phyloP scores from a whole-genome alignment of 2,888 invertebrate genomes.

The Gymnoscelis rufifasciata region DNA sequence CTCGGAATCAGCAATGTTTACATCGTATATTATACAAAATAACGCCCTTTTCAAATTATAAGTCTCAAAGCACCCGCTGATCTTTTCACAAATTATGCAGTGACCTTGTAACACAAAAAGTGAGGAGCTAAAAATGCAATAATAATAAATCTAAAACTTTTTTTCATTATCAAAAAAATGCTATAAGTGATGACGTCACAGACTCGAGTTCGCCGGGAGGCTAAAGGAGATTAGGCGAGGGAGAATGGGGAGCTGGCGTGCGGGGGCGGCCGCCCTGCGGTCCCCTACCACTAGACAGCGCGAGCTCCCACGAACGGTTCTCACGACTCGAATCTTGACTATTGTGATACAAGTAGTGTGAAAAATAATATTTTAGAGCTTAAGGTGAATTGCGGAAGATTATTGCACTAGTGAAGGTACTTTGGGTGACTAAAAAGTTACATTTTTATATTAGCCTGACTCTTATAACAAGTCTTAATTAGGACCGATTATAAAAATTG shows the following conservation, averaged over 20 bases:
- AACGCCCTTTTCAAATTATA: slow-evolving; percentile 1
- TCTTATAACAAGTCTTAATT: too few species aligned
- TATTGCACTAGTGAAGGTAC: too few species aligned
- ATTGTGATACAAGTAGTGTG: slow-evolving; percentile 14
- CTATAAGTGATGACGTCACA: slow-evolving; percentile 73
- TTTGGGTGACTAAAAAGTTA: too few species aligned
- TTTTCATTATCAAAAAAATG: slow-evolving; percentile 68
- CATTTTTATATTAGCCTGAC: too few species aligned
- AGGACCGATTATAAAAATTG: too few species aligned
- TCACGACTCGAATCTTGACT: slow-evolving; percentile 9
- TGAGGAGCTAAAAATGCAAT: slow-evolving; percentile 41
- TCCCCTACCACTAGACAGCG: slow-evolving; percentile 17
- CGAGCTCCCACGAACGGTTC: slow-evolving; percentile 24
- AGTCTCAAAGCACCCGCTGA: slow-evolving; percentile 5
- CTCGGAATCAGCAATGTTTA: slow-evolving; percentile 14
- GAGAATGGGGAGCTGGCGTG: slow-evolving; percentile 42
- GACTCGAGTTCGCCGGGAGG: slow-evolving; percentile 51
- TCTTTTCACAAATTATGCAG: slow-evolving; percentile 35
- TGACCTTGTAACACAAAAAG: slow-evolving; percentile 40
- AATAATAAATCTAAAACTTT: slow-evolving; percentile 48
- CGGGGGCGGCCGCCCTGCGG: slow-evolving; percentile 38
- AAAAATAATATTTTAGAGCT: neutral
- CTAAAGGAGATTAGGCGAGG: slow-evolving; percentile 66
- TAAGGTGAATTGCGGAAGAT: too few species aligned
- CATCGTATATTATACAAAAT: slow-evolving; percentile 4